A percentile compares a stretch with the other conserved stretches of the same genome.
Evolutionary conservation across 2,888 invertebrate species (phyloP).

Genomic region (Aspidiotus destructor): DNA sequence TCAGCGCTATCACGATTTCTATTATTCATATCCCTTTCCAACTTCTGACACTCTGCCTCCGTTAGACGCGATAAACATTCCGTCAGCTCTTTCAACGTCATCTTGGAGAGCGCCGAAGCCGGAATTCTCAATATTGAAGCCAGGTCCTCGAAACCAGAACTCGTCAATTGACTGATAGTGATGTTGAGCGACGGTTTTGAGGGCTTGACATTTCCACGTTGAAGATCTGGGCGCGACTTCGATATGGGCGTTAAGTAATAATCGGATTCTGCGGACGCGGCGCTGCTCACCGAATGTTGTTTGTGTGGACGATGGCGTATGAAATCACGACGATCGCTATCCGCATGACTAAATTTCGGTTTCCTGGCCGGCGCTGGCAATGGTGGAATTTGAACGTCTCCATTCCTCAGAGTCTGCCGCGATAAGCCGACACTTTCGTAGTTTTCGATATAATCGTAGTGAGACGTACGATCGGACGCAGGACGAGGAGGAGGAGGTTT

Average conservation of each 20-base stretch:
- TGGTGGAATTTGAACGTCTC: constrained; percentile 47
- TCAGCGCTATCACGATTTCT: constrained; percentile 37
- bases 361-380: constrained; percentile 53
- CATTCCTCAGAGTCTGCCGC: constrained; percentile 34
- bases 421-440: constrained; percentile 43
- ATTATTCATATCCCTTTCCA: constrained; percentile 38
- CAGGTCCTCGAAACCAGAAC: constrained; percentile 69
- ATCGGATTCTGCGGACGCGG: constrained; percentile 36
- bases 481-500: constrained; percentile 56
- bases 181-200: constrained; percentile 53
- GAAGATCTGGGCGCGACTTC: constrained; percentile 19
- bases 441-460: constrained; percentile 50
- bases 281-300: constrained; percentile 17
- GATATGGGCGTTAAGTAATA: constrained; percentile 56
- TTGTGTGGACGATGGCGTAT: constrained; percentile 44
- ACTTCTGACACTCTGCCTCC: constrained; percentile 24
- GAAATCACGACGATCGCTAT: constrained; percentile 37
- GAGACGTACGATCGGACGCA: constrained; percentile 41
- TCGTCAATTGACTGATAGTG: constrained; percentile 70
- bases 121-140: constrained; percentile 67
- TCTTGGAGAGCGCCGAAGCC: constrained; percentile 64
- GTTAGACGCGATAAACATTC: constrained; percentile 55
- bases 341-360: constrained; percentile 44
- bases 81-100: constrained; percentile 79
- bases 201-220: neutral